These are phyloP conservation scores for Leptinotarsa undecemlineata DNA, from an alignment of 1,140 invertebrate genomes.

Conservation along the genomic window DNA sequence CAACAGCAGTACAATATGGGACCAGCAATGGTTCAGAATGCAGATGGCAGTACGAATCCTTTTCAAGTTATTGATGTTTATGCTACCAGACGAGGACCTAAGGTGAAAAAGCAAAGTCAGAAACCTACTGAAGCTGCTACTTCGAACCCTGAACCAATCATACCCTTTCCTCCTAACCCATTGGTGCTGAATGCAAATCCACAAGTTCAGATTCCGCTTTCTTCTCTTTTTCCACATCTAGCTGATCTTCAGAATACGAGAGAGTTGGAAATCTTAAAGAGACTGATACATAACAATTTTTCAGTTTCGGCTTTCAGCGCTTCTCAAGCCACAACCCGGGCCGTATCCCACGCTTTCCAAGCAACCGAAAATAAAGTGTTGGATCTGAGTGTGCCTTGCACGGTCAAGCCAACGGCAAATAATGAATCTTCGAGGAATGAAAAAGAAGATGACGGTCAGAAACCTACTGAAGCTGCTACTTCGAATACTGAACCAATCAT, in stretches of 20 bases:
- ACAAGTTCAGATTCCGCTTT: slow-evolving; percentile 40
- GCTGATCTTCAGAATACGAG: no score
- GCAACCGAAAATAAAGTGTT: slow-evolving; percentile 54
- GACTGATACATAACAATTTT: slow-evolving; percentile 4
- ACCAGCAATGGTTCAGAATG: no score
- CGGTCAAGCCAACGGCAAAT: slow-evolving; percentile 34
- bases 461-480: no score
- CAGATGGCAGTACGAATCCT: no score
- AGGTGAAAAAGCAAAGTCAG: slow-evolving; percentile 58
- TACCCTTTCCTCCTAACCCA: slow-evolving; percentile 20
- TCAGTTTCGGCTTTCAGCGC: background rate
- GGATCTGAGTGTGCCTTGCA: slow-evolving; percentile 55
- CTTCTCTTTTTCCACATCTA: no score
- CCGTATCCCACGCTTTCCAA: background rate
- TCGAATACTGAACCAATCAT: no score
- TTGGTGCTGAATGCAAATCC: slow-evolving; percentile 18
- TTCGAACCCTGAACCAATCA: no score
- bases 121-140: background rate
- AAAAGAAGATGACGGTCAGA: slow-evolving; percentile 47
- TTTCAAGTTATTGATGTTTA: no score
- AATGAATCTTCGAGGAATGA: slow-evolving; percentile 52
- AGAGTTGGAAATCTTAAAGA: background rate
- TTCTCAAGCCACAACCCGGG: background rate
- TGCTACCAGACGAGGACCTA: no score
- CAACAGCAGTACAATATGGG: no score